Base-by-base conservation (phyloP, 1,140 invertebrate species). In the Helicoverpa zea region DNA sequence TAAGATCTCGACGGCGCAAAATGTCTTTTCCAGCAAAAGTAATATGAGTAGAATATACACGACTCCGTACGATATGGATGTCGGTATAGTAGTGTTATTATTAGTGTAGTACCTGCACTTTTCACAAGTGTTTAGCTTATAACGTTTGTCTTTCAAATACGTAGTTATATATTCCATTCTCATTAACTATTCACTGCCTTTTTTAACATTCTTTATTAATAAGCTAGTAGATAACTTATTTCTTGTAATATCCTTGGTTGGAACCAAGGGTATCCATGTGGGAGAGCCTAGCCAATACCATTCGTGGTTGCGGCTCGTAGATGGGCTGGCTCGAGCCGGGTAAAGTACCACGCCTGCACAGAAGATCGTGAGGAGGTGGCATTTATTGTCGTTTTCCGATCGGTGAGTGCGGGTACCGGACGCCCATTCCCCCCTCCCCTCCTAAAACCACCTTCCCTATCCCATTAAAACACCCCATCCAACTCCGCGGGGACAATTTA, bases 361-460 rank as follows among this genome's bases (percentile, higher is more conserved):
- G 63, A 14, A 66, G 35, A 66, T n/a, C n/a, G 35, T 1, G 0
- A 23, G 23, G 23, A 59, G 2, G 56, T 29, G 29, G 7, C 10
- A 23, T 59, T 7, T 29, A 23, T 59, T 12, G 56, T 23, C 43
- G 35, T 3, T 7, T 43, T 43, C 12, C 43, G 63, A 12, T 3
- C 16, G 43, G 64, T 66, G 64, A 66, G 64, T 66, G 30, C 16
- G n/a, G 18, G 64, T 49, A 2, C 64, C 64, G 64, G 43, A 23
- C 11, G 35, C 63, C 61, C 14, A 35, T n/a, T 43, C 35, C 35
- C 35, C n/a, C n/a, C 54, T 56, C n/a, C 9, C 7, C 10, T 58
- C 56, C 18, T 56, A 56, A 58, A 58, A 10, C 35, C 35, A 43
- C 56, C n/a, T 23, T 58, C 16, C 16, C 16, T 23, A 2, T 58